Percentiles rank a stretch among this genome's conserved stretches.
These are phyloP conservation scores for Stegostoma tigrinum DNA, from an alignment of 2,113 vertebrate genomes.

Conservation along the genomic window DNA sequence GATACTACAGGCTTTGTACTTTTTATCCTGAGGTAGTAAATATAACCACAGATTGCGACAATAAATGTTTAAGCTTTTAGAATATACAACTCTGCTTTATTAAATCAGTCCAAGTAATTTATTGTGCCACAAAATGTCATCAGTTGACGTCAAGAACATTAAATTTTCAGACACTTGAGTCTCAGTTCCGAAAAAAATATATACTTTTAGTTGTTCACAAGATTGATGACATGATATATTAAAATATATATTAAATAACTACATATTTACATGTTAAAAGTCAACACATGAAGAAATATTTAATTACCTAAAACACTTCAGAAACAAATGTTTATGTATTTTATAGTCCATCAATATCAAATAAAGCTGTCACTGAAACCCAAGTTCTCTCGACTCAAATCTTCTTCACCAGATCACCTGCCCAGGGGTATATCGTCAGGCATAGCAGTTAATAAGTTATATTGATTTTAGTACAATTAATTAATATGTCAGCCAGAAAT, in stretches of 20 bases:
- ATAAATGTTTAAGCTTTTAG: background rate
- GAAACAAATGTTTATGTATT: background rate
- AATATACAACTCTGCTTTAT: background rate
- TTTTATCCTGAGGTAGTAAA: background rate
- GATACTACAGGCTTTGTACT: background rate
- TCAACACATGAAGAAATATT: background rate
- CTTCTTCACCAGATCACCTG: background rate
- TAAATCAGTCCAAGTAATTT: too few relatives aligned
- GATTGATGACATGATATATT: background rate
- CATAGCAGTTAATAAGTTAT: background rate
- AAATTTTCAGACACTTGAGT: background rate
- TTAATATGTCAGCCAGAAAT: conserved; percentile 12
- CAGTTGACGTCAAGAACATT: background rate
- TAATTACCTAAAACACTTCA: background rate
- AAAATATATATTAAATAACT: background rate
- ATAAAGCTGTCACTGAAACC: background rate
- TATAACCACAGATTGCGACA: background rate
- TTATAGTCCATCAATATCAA: background rate
- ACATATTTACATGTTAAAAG: background rate
- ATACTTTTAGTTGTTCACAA: background rate
- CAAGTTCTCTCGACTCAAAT: background rate
- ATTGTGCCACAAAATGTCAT: background rate
- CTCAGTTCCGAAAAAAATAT: background rate
- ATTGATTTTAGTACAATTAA: conserved; percentile 16
- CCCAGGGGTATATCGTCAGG: too few relatives aligned